These are phyloP conservation scores for Phenganax marumi DNA, from an alignment of 92 coral and sea anemone species.

Conservation along the genomic window DNA sequence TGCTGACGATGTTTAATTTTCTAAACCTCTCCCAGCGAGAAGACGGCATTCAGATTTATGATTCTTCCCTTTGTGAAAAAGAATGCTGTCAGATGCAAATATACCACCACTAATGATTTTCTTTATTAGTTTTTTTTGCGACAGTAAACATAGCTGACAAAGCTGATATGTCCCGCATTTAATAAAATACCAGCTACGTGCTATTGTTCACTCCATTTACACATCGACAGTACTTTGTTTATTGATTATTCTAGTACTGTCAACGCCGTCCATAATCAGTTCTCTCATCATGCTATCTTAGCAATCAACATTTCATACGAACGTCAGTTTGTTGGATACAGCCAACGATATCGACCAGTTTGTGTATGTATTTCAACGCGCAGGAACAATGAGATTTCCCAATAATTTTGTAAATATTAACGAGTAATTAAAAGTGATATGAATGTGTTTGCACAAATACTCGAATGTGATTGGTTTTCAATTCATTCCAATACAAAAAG, in stretches of 20 bases:
- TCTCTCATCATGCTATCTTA: constrained; percentile 3
- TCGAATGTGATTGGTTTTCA: constrained; percentile 94
- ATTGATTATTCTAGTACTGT: constrained; percentile 42
- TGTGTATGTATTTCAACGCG: neutral
- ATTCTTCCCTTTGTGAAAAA: constrained; percentile 43
- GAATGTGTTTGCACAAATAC: constrained; percentile 91
- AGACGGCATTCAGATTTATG: constrained; percentile 40
- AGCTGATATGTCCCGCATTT: constrained; percentile 43
- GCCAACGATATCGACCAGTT: neutral
- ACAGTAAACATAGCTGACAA: constrained; percentile 42
- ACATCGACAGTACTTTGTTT: constrained; percentile 49
- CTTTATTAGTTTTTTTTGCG: constrained; percentile 42
- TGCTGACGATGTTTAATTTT: constrained; percentile 16
- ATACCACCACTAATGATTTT: constrained; percentile 51
- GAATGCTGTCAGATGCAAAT: constrained; percentile 37
- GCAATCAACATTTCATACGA: neutral
- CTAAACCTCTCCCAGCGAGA: constrained; percentile 46
- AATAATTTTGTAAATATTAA: constrained; percentile 91
- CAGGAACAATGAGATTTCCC: constrained; percentile 23
- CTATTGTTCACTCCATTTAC: constrained; percentile 44
- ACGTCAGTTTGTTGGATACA: neutral
- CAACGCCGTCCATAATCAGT: constrained; percentile 34
- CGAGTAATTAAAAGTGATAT: constrained; percentile 99
- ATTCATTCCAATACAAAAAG: constrained; percentile 77
- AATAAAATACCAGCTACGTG: constrained; percentile 35